Evolutionary conservation across 2,113 vertebrate genomes (phyloP).

Genomic region (Danionella cerebrum): DNA sequence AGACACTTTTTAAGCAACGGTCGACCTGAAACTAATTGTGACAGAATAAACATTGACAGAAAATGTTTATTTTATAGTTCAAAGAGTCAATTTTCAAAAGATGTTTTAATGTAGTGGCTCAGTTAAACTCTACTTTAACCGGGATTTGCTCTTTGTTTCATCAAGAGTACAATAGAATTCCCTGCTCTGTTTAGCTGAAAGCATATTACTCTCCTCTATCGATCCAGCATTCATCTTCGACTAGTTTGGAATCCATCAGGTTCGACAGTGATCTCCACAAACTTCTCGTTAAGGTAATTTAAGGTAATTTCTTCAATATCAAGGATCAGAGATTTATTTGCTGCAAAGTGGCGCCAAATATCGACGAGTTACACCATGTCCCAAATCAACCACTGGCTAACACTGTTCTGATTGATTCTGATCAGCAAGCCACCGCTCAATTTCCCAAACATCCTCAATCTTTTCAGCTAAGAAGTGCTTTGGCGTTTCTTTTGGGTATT

Average conservation of each 20-base stretch:
- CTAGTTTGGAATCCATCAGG: background rate
- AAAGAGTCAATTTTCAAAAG: too few relatives aligned
- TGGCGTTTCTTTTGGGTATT: too few relatives aligned
- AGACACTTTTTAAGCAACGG: too few relatives aligned
- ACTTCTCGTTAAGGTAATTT: constrained; percentile 16
- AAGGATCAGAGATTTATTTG: background rate
- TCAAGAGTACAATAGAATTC: too few relatives aligned
- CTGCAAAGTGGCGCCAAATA: constrained; percentile 22
- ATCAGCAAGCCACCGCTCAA: background rate
- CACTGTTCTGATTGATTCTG: constrained; percentile 37
- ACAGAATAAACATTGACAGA: too few relatives aligned
- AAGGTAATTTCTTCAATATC: constrained; percentile 13
- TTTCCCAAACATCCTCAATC: constrained; percentile 4
- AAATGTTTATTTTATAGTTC: too few relatives aligned
- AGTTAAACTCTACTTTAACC: background rate
- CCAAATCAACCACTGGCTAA: constrained; percentile 44
- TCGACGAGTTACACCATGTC: constrained; percentile 39
- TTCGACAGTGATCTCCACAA: background rate
- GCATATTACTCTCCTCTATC: background rate
- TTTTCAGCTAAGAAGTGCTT: too few relatives aligned
- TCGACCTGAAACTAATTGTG: too few relatives aligned
- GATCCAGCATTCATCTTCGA: background rate
- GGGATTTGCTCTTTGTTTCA: background rate
- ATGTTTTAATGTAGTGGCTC: too few relatives aligned
- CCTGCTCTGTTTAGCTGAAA: too few relatives aligned